Percentiles rank a stretch among this genome's conserved stretches.
Evolutionary conservation across 2,888 invertebrate species (phyloP).

Genomic region (Dryobota labecula): DNA sequence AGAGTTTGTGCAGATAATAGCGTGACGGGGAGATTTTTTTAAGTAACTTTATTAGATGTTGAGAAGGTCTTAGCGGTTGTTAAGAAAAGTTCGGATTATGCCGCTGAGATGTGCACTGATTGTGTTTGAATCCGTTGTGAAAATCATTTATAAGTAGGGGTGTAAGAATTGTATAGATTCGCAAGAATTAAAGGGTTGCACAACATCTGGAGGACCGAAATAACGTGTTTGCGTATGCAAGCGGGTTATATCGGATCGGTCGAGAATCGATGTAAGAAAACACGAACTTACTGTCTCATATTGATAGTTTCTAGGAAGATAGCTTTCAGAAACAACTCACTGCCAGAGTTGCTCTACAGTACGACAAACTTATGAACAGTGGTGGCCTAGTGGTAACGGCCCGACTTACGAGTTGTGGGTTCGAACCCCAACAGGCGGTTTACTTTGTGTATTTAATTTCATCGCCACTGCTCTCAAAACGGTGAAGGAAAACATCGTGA

Average conservation of each 20-base stretch:
- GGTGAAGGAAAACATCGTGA: too few relatives aligned
- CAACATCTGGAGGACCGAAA: neutral
- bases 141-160: constrained; percentile 12
- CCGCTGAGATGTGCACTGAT: constrained; percentile 37
- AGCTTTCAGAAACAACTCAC: neutral
- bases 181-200: neutral
- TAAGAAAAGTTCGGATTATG: constrained; percentile 39
- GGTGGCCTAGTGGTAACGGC: too few relatives aligned
- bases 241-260: neutral
- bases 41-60: constrained; percentile 62
- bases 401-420: too few relatives aligned
- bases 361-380: neutral
- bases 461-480: too few relatives aligned
- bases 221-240: neutral
- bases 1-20: constrained; percentile 67
- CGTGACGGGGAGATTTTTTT: constrained; percentile 62
- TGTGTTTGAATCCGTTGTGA: constrained; percentile 25
- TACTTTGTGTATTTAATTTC: too few relatives aligned
- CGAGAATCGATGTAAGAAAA: too few relatives aligned
- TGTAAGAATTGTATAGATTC: neutral
- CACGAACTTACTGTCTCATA: neutral
- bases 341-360: neutral
- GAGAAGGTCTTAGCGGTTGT: constrained; percentile 37
- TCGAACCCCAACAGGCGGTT: too few relatives aligned
- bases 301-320: neutral